phyloP scores from a whole-genome alignment of 2,113 vertebrate genomes.

The Trichechus manatus region DNA sequence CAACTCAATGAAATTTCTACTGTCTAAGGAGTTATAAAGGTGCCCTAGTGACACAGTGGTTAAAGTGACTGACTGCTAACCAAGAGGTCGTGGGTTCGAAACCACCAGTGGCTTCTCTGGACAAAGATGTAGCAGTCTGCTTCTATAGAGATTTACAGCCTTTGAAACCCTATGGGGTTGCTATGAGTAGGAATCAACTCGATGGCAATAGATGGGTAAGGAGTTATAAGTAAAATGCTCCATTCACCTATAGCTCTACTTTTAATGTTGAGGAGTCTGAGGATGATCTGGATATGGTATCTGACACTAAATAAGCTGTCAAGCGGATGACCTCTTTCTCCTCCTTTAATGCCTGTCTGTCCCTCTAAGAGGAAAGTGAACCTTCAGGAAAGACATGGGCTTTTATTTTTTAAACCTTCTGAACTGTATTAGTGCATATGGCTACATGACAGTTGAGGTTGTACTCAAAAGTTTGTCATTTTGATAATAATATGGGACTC shows the following conservation, averaged over 20 bases:
- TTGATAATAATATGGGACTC: neutral
- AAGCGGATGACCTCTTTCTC: neutral
- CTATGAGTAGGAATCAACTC: too few relatives aligned
- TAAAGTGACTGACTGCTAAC: neutral
- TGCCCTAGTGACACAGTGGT: neutral
- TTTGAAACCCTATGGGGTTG: too few relatives aligned
- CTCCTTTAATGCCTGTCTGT: neutral
- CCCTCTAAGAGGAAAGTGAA: neutral
- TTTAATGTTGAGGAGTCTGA: neutral
- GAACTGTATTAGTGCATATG: neutral
- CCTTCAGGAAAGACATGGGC: neutral
- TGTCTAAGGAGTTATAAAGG: neutral
- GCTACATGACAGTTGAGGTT: neutral
- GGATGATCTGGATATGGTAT: neutral
- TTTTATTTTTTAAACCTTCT: neutral
- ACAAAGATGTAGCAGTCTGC: too few relatives aligned
- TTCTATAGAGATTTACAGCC: too few relatives aligned
- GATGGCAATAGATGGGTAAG: too few relatives aligned
- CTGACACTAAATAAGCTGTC: too few relatives aligned
- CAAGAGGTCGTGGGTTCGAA: too few relatives aligned
- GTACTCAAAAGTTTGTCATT: neutral
- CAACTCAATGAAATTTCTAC: neutral
- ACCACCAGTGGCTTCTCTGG: too few relatives aligned
- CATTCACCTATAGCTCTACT: neutral
- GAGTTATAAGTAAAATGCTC: neutral